These are phyloP conservation scores for Cyaniris semiargus DNA, from an alignment of 2,888 invertebrate species.

Conservation along the genomic window DNA sequence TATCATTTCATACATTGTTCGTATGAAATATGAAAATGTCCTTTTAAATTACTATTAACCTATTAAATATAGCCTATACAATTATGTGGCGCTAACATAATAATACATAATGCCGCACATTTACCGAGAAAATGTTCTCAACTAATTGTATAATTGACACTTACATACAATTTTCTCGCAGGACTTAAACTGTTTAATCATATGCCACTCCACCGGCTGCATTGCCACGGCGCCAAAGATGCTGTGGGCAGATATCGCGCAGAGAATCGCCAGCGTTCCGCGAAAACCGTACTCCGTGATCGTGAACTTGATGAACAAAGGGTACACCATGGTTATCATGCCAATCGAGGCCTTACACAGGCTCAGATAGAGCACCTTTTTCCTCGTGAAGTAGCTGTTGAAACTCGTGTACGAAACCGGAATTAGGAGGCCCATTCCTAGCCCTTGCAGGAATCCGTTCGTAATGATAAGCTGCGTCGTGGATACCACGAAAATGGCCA, in stretches of 20 bases:
- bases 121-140: background rate
- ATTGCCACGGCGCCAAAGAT: constrained; percentile 84
- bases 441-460: constrained; percentile 83
- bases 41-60: background rate
- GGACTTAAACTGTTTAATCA: constrained; percentile 71
- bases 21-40: background rate
- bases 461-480: constrained; percentile 83
- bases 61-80: constrained; percentile 12
- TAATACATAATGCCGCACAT: background rate
- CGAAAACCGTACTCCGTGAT: constrained; percentile 84
- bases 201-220: constrained; percentile 88
- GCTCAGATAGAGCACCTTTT: constrained; percentile 85
- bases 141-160: constrained; percentile 45
- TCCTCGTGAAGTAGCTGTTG: constrained; percentile 86
- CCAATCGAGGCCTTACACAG: constrained; percentile 86
- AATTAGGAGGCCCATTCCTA: constrained; percentile 86
- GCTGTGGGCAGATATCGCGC: constrained; percentile 84
- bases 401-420: constrained; percentile 87
- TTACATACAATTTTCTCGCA: constrained; percentile 71
- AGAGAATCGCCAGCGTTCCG: constrained; percentile 84
- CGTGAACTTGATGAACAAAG: constrained; percentile 82
- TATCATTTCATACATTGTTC: background rate
- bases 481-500: constrained; percentile 82
- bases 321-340: constrained; percentile 84
- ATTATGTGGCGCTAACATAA: constrained; percentile 9